These are phyloP conservation scores for Nymphalis io DNA, from an alignment of 1,140 invertebrate genomes.

Conservation along the genomic window DNA sequence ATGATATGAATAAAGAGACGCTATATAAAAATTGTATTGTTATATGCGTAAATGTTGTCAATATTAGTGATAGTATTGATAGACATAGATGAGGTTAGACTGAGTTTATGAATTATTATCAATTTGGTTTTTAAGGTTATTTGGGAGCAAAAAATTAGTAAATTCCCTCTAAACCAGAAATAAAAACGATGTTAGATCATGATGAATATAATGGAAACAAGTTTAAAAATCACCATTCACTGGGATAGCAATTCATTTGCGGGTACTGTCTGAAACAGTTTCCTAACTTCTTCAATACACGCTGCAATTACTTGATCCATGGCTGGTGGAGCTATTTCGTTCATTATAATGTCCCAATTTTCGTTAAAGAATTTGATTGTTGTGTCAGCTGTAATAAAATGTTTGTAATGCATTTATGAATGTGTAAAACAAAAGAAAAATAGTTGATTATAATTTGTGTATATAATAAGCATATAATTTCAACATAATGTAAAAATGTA, in stretches of 20 bases:
- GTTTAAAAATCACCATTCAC: slow-evolving; percentile 51
- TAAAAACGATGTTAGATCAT: not conserved
- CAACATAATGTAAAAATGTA: too few species aligned
- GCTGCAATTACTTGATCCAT: slow-evolving; percentile 65
- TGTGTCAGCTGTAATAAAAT: slow-evolving; percentile 69
- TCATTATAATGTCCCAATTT: slow-evolving; percentile 75
- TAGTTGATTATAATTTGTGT: not conserved
- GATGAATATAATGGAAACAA: not conserved
- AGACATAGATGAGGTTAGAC: too few species aligned
- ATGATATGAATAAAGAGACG: too few species aligned
- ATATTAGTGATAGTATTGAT: too few species aligned
- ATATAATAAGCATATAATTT: too few species aligned
- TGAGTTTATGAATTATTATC: too few species aligned
- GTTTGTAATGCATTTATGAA: not conserved
- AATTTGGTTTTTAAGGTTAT: not conserved
- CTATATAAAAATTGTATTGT: too few species aligned
- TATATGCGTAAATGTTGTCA: too few species aligned
- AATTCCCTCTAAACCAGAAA: not conserved
- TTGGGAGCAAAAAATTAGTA: not conserved
- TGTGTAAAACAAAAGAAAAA: not conserved
- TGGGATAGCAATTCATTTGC: slow-evolving; percentile 53
- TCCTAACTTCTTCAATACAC: slow-evolving; percentile 64
- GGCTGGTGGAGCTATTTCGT: slow-evolving; percentile 72
- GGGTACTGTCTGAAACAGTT: slow-evolving; percentile 60
- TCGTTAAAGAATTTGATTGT: slow-evolving; percentile 72